A percentile compares a stretch with the other conserved stretches of the same genome.
Conservation (phyloP, 2,113 vertebrate genomes). For the Saimiri boliviensis region DNA sequence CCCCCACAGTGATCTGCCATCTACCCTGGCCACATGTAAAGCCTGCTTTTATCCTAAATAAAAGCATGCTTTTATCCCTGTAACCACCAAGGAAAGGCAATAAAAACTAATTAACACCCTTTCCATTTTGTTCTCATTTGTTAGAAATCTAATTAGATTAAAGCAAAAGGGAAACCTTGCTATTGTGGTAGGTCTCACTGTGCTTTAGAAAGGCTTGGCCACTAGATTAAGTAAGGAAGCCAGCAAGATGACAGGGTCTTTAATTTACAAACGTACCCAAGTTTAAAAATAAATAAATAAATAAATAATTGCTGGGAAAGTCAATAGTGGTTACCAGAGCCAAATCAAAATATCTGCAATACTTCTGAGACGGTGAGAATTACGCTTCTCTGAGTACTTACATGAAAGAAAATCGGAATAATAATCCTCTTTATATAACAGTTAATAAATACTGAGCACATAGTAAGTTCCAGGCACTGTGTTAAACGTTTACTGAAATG, state of each 20-base stretch:
- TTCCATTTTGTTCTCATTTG: conserved; percentile 54
- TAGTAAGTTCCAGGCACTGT: background rate
- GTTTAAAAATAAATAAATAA: background rate
- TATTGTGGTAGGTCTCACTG: background rate
- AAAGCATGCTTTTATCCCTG: conserved; percentile 33
- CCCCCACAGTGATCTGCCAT: background rate
- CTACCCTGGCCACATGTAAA: background rate
- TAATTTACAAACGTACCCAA: conserved; percentile 24
- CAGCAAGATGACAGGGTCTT: conserved; percentile 8
- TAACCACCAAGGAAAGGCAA: conserved; percentile 52
- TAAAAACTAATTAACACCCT: conserved; percentile 63
- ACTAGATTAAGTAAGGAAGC: background rate
- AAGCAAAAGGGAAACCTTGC: background rate
- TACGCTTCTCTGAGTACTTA: background rate
- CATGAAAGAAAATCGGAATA: background rate
- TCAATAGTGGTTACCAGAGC: background rate
- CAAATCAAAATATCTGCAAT: conserved; percentile 21
- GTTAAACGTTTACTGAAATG: background rate
- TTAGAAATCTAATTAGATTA: conserved; percentile 62
- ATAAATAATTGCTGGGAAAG: background rate
- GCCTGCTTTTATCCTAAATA: background rate
- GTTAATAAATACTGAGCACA: background rate
- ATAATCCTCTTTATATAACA: background rate
- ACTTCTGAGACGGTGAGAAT: background rate
- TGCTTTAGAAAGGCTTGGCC: background rate